Percentiles rank a stretch among this genome's conserved stretches.
phyloP scores from a whole-genome alignment of 1,140 invertebrate genomes.

The Cecropterus lyciades region DNA sequence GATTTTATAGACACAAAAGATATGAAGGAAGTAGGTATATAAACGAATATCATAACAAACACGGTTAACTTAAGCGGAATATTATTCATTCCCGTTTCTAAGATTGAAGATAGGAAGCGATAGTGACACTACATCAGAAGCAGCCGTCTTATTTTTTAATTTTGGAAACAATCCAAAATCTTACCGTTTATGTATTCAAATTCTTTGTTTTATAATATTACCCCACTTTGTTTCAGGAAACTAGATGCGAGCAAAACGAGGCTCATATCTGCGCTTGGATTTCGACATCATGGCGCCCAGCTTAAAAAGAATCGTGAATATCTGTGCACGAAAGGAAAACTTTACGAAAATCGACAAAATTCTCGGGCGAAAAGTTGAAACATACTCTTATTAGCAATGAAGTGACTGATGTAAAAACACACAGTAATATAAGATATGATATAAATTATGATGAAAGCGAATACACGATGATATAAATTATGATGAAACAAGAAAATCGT shows the following conservation, averaged over 20 bases:
- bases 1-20: no score
- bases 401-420: neutral
- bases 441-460: no score
- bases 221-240: constrained; percentile 50
- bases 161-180: constrained; percentile 48
- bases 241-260: constrained; percentile 33
- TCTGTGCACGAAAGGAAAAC: neutral
- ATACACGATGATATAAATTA: no score
- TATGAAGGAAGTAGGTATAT: no score
- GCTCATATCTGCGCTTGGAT: constrained; percentile 26
- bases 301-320: constrained; percentile 3
- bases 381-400: constrained; percentile 9
- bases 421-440: no score
- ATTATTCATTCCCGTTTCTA: no score
- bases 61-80: no score
- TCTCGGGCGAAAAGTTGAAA: neutral
- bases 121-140: constrained; percentile 49
- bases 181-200: constrained; percentile 40
- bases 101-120: neutral
- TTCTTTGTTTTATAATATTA: constrained; percentile 44
- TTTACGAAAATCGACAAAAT: neutral
- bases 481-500: no score
- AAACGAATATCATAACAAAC: no score
- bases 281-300: constrained; percentile 15
- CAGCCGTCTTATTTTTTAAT: constrained; percentile 40